A percentile compares a stretch with the other conserved stretches of the same genome.
Evolutionary conservation across 2,797 vertebrate species (phyloP).

Genomic region (Peromyscus aztecus): DNA sequence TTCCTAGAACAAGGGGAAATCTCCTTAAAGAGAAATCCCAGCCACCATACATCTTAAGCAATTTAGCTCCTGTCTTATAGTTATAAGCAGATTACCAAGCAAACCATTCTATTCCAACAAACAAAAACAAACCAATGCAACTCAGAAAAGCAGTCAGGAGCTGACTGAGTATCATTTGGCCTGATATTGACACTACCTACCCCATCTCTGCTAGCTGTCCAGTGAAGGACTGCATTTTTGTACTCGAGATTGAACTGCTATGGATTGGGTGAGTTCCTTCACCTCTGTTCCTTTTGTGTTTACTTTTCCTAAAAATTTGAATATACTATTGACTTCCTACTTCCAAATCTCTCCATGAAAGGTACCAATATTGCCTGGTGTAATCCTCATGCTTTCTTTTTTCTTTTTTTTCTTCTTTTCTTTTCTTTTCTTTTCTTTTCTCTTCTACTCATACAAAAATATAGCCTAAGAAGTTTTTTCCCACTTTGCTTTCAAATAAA

Average conservation of each 20-base stretch:
- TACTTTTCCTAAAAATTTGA: conserved; percentile 16
- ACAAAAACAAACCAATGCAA: neutral
- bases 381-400: neutral
- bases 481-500: conserved; percentile 24
- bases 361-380: neutral
- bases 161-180: conserved; percentile 59
- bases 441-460: neutral
- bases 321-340: neutral
- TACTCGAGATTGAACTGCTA: neutral
- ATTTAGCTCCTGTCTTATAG: conserved; percentile 82
- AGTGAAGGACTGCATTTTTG: neutral
- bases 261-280: neutral
- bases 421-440: too few relatives aligned
- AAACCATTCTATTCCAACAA: conserved; percentile 80
- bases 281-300: neutral
- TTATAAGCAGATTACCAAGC: conserved; percentile 88
- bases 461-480: neutral
- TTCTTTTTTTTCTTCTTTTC: neutral
- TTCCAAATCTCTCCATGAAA: neutral
- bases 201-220: neutral
- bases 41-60: conserved; percentile 79
- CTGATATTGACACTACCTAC: neutral
- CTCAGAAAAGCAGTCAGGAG: conserved; percentile 69
- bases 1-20: conserved; percentile 83
- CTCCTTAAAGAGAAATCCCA: conserved; percentile 87